Conservation (phyloP, 2,113 vertebrate species). For the Burhinus oedicnemus region DNA sequence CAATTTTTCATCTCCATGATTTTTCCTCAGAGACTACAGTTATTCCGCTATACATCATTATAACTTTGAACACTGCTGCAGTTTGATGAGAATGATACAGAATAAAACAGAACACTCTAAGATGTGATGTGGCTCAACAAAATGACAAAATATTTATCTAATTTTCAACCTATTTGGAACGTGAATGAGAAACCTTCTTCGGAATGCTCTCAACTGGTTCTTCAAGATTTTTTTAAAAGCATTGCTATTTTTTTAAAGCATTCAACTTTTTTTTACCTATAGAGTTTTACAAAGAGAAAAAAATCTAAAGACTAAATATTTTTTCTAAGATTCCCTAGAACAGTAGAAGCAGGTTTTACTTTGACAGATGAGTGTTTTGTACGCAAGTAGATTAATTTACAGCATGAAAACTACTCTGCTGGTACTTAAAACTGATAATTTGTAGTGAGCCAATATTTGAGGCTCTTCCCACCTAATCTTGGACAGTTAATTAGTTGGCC, state of each 20-base stretch:
- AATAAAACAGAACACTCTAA: not conserved
- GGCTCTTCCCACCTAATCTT: not conserved
- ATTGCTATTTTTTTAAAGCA: not conserved
- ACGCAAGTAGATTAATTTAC: not conserved
- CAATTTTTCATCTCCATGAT: conserved; percentile 5
- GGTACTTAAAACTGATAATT: not conserved
- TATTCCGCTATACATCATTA: not conserved
- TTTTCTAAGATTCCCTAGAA: not conserved
- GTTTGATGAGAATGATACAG: not conserved
- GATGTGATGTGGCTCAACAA: not conserved
- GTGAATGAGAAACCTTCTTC: not conserved
- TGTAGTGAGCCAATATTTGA: not conserved
- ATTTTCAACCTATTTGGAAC: not conserved
- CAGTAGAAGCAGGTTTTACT: not conserved
- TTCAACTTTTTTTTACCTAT: not conserved
- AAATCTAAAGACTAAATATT: not conserved
- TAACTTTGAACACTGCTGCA: not conserved
- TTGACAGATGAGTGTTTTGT: not conserved
- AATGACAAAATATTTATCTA: not conserved
- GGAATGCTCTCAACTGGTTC: not conserved
- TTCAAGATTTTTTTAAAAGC: not conserved
- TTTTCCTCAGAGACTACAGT: not conserved
- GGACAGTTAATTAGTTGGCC: not conserved
- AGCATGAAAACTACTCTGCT: not conserved
- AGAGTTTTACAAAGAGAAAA: not conserved